Evolutionary conservation across 1,140 invertebrate species (phyloP).

Genomic region (Onthophagus taurus): DNA sequence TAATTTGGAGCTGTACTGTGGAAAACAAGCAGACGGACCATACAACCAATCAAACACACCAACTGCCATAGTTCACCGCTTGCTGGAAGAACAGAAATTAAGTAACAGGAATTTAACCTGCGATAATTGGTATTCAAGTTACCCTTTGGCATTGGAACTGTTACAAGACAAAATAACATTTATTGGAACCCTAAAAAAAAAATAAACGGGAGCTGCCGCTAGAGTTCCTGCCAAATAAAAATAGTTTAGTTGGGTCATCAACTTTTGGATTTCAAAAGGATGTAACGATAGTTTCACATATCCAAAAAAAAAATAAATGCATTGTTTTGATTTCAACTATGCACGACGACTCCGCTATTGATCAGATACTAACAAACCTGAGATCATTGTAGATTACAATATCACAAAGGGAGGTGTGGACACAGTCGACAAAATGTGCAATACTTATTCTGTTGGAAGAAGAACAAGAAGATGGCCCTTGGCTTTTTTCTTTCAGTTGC

Average conservation of each 20-base stretch:
- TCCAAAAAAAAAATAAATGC: neutral
- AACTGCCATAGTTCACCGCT: conserved; percentile 23
- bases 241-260: neutral
- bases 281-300: conserved; percentile 3
- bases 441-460: conserved; percentile 32
- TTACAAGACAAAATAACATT: conserved; percentile 28
- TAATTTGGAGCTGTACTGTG: conserved; percentile 1
- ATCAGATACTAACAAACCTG: conserved; percentile 30
- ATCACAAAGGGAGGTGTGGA: conserved; percentile 36
- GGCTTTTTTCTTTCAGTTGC: conserved; percentile 41
- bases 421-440: conserved; percentile 31
- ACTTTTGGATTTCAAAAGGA: too few species aligned
- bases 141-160: conserved; percentile 23
- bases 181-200: conserved; percentile 30
- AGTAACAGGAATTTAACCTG: conserved; percentile 28
- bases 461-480: conserved; percentile 43
- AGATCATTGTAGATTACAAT: conserved; percentile 38
- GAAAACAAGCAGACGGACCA: neutral
- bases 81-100: conserved; percentile 21
- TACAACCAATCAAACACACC: neutral
- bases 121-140: conserved; percentile 30
- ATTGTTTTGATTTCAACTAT: conserved; percentile 26
- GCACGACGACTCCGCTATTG: conserved; percentile 21
- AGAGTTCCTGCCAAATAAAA: conserved; percentile 25
- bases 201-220: conserved; percentile 31